These are phyloP conservation scores for Centropus unirufus DNA, from an alignment of 2,113 vertebrate species.

Conservation along the genomic window DNA sequence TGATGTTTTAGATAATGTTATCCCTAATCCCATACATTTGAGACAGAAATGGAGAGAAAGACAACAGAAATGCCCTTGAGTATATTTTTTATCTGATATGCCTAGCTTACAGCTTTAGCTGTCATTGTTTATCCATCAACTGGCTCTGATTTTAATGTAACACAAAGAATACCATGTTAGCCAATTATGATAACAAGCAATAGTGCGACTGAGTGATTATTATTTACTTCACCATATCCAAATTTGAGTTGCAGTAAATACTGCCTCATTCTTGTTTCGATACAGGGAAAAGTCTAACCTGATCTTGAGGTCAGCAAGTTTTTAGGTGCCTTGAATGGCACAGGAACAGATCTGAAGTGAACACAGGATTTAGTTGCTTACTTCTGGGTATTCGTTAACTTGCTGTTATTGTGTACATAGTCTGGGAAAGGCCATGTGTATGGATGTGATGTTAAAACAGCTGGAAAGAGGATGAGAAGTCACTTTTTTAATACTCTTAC, in stretches of 20 bases:
- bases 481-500: background rate
- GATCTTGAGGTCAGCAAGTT: background rate
- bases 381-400: slow-evolving; percentile 20
- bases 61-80: background rate
- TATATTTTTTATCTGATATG: background rate
- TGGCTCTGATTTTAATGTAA: background rate
- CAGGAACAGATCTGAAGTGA: background rate
- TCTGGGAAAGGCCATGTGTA: background rate
- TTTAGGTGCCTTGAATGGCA: background rate
- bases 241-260: background rate
- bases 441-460: background rate
- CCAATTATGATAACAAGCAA: background rate
- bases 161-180: background rate
- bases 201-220: background rate
- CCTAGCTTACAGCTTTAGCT: background rate
- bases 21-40: background rate
- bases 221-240: background rate
- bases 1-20: background rate
- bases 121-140: background rate
- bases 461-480: background rate
- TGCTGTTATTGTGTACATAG: background rate
- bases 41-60: background rate
- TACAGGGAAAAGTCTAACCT: background rate
- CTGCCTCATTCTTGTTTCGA: background rate
- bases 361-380: background rate